Percentiles rank a stretch among this genome's conserved stretches.
phyloP scores from a whole-genome alignment of 1,140 invertebrate genomes.

The Bombus affinis region DNA sequence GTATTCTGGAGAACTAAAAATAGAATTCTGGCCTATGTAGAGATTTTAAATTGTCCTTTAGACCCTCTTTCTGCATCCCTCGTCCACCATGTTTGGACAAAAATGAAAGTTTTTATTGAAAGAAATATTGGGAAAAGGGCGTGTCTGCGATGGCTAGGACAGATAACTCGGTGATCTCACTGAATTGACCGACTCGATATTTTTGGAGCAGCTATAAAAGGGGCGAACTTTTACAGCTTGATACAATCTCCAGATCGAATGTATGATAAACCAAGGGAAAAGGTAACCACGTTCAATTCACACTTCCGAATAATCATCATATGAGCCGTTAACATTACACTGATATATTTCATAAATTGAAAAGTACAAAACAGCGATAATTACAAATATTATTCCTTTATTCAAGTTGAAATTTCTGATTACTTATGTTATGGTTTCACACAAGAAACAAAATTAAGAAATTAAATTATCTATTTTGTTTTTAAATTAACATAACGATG shows the following conservation, averaged over 20 bases:
- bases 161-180: conserved; percentile 16
- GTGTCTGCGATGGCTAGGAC: neutral
- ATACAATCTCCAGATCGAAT: neutral
- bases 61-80: too few relatives aligned
- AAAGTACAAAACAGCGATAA: neutral
- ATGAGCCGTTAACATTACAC: too few relatives aligned
- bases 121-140: neutral
- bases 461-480: too few relatives aligned
- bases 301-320: too few relatives aligned
- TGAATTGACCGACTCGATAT: neutral
- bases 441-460: too few relatives aligned
- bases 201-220: conserved; percentile 4
- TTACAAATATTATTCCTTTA: neutral
- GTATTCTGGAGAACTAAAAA: too few relatives aligned
- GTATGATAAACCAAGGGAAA: neutral
- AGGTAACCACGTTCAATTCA: neutral
- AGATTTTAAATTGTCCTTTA: too few relatives aligned
- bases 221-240: neutral
- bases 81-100: too few relatives aligned
- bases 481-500: too few relatives aligned
- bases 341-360: neutral
- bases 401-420: too few relatives aligned
- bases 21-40: too few relatives aligned
- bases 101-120: conserved; percentile 2
- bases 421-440: too few relatives aligned